Evolutionary conservation across 2,797 vertebrate genomes (phyloP), one percentile per base, ranked within the genome.

Genomic region (Forpus xanthops): DNA sequence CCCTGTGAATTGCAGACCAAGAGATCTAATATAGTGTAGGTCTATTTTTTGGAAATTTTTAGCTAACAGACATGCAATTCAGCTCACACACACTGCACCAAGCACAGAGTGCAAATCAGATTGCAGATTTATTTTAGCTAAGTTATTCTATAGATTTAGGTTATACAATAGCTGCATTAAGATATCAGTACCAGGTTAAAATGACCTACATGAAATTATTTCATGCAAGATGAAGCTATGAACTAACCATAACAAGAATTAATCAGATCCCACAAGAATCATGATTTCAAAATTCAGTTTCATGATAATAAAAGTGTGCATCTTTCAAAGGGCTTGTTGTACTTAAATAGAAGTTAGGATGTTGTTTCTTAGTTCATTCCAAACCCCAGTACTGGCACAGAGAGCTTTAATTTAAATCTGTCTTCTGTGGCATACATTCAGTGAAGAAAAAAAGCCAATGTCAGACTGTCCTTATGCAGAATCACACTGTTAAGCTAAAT

Each of bases 401-500:
- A n/a, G 42, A 82, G 28, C 55, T 91, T 76, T 66, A 39, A 42
- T 87, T 94, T 78, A 31, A 83, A 44, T 80, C 58, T 92, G 42
- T 80, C 45, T 94, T 83, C 58, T 62, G 42, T 92, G 86, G 62
- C 58, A 72, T 28, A 75, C 20, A 81, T 74, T 81, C 89, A 85
- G 62, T 39, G 35, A 89, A 95, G 91, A 77, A 42, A 90, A 90
- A 72, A 89, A 75, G 58, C 47, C 75, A 78, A 39, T 68, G 56
- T 89, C 85, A 92, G 75, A 93, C 77, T 70, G 68, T 92, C 62
- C 35, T 90, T 74, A 55, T 47, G 39, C 53, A 83, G 42, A 89
- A 89, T 65, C 5, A 1, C 21, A 85, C 19, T 27, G 20, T 87
- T 71, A 58, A 87, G 55, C 31, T 76, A 75, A 87, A 70, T 75